Evolutionary conservation across 1,140 invertebrate genomes (phyloP).

Genomic region (Bombus sibiricus): DNA sequence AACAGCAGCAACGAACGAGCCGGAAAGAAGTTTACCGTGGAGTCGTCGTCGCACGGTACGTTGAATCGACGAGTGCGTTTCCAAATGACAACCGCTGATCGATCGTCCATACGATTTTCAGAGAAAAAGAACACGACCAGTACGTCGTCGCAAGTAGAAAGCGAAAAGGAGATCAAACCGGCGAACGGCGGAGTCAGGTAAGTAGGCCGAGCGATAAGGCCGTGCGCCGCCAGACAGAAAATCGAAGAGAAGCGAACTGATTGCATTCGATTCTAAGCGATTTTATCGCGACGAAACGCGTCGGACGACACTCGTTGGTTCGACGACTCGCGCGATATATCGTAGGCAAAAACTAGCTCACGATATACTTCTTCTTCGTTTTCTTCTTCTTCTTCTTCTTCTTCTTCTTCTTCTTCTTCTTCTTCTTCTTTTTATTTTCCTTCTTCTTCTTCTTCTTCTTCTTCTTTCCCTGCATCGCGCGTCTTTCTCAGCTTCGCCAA

Average conservation of each 20-base stretch:
- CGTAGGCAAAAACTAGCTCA: background rate
- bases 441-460: background rate
- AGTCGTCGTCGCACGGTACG: conserved; percentile 68
- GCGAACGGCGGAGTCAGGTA: conserved; percentile 71
- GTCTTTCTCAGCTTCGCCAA: conserved; percentile 69
- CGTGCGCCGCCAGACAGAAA: conserved; percentile 17
- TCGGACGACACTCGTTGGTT: background rate
- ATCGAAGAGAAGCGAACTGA: background rate
- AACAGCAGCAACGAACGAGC: conserved; percentile 79
- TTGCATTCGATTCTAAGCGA: background rate
- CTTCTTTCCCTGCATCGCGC: background rate
- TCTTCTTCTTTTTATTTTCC: background rate
- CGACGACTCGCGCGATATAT: no score
- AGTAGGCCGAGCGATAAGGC: conserved; percentile 65
- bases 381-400: background rate
- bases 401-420: background rate
- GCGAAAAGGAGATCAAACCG: conserved; percentile 77
- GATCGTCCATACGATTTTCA: conserved; percentile 57
- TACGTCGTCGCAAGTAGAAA: conserved; percentile 70
- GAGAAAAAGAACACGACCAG: conserved; percentile 74
- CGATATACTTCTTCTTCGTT: background rate
- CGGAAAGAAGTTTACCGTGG: conserved; percentile 68
- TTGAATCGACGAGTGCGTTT: background rate
- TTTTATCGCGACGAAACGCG: background rate
- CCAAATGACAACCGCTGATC: background rate